Evolutionary conservation across 2,113 vertebrate genomes (phyloP), one percentile per base, ranked within the genome.

Genomic region (Chaetops frenatus): DNA sequence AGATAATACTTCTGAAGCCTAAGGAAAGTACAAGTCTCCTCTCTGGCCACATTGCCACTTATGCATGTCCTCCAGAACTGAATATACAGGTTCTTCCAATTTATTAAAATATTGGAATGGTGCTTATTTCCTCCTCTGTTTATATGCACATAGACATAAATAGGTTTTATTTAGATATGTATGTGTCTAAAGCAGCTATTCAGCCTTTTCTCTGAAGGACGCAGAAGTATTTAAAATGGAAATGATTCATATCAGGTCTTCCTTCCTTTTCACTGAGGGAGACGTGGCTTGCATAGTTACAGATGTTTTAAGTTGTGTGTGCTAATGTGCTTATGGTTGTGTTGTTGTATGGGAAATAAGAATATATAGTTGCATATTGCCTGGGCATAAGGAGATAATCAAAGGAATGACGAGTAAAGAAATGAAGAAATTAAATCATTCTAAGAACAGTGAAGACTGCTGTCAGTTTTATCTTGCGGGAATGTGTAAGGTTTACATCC

Each of bases 401-500:
- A 57, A 88, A 80, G 50, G 65, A 85, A 80, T 12, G 50, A 56
- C 36, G 33, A 82, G 29, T 14, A 5, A 91, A 95, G 87, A 94
- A 87, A 67, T 51, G 1, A 82, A 91, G 90, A 92, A 84, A 62
- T 76, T 2, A 90, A 79, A 94, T 47, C 2, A 82, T 80, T 86
- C 44, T 72, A 61, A 44, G 66, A 90, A 53, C 38, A 65, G 66
- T 17, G 18, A 89, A 62, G 78, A 80, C 8, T 66, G 29, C 35
- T 54, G 28, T 83, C 13, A 66, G 77, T 90, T 90, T 97, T 96
- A 95, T 95, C 94, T 90, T 70, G 19, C 82, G 50, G 66, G 86
- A 94, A 95, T 76, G 69, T 54, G 53, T 6, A 58, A 90, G 74
- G 47, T 58, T 93, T 80, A 31, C 78, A 73, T 73, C 78, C 81